phyloP scores from a whole-genome alignment of 2,113 vertebrate genomes.

The Felis catus region DNA sequence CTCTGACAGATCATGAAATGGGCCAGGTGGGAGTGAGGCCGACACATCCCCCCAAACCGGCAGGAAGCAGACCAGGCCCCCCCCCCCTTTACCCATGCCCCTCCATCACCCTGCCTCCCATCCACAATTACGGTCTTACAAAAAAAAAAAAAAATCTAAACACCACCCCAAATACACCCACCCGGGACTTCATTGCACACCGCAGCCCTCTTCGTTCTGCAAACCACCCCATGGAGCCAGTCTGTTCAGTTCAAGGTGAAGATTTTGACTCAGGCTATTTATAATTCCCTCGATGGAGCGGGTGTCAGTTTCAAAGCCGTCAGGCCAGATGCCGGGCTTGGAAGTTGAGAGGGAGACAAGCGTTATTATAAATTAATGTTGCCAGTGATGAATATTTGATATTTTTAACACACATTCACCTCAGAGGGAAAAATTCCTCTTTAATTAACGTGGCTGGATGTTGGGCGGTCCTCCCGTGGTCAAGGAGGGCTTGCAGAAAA shows the following conservation, averaged over 20 bases:
- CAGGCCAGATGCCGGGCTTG: background rate
- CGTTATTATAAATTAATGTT: slow-evolving; percentile 52
- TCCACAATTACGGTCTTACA: background rate
- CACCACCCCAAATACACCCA: background rate
- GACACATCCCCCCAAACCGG: no score
- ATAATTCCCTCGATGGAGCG: background rate
- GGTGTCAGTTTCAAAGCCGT: slow-evolving; percentile 43
- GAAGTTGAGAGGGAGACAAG: slow-evolving; percentile 45
- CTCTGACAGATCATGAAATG: background rate
- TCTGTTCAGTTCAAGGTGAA: slow-evolving; percentile 57
- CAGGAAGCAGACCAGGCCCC: background rate
- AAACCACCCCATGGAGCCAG: background rate
- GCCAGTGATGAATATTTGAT: slow-evolving; percentile 62
- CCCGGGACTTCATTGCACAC: accelerated
- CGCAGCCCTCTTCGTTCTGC: background rate
- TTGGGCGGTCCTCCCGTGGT: background rate
- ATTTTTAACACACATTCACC: slow-evolving; percentile 47
- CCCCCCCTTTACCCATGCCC: background rate
- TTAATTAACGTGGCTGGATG: background rate
- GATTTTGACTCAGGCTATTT: slow-evolving; percentile 30
- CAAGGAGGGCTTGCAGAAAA: background rate
- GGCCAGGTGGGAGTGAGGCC: background rate
- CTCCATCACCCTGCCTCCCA: no score
- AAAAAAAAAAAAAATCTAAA: background rate
- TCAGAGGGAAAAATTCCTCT: slow-evolving; percentile 1